Conservation (phyloP, 92 coral and sea anemone genomes). For the Paramuricea clavata region DNA sequence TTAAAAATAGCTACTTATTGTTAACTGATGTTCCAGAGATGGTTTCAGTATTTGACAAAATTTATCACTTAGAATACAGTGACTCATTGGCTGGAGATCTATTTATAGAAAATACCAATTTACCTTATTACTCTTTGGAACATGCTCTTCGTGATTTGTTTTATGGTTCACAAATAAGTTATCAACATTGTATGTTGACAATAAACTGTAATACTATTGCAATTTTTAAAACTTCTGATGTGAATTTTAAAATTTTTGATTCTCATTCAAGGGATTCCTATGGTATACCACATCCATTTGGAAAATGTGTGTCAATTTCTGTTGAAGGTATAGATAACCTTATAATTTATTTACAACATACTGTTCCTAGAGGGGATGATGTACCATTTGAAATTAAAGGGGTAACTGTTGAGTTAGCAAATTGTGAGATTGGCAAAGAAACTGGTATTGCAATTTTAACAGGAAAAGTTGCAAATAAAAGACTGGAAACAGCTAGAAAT, state of each 20-base stretch:
- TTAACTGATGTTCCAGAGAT: conserved; percentile 50
- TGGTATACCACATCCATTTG: no score
- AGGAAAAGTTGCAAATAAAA: background rate
- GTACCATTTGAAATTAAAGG: background rate
- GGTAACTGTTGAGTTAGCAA: background rate
- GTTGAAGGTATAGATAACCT: background rate
- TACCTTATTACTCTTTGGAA: conserved; percentile 26
- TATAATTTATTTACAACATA: background rate
- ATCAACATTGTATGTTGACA: background rate
- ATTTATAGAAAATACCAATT: conserved; percentile 18
- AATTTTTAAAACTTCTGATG: background rate
- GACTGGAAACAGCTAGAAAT: background rate
- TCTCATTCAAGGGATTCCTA: no score
- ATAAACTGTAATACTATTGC: background rate
- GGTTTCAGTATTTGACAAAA: background rate
- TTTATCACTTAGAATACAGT: conserved; percentile 30
- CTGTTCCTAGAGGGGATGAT: background rate
- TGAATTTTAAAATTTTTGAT: background rate
- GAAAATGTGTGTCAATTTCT: no score
- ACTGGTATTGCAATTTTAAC: no score
- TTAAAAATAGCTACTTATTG: conserved; percentile 17
- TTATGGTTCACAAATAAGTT: background rate
- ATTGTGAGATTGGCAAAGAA: background rate
- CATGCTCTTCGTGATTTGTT: conserved; percentile 44
- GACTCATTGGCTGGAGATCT: conserved; percentile 40